Evolutionary conservation across 2,113 vertebrate genomes (phyloP), one percentile per base, ranked within the genome.

Genomic region (Anolis carolinensis): DNA sequence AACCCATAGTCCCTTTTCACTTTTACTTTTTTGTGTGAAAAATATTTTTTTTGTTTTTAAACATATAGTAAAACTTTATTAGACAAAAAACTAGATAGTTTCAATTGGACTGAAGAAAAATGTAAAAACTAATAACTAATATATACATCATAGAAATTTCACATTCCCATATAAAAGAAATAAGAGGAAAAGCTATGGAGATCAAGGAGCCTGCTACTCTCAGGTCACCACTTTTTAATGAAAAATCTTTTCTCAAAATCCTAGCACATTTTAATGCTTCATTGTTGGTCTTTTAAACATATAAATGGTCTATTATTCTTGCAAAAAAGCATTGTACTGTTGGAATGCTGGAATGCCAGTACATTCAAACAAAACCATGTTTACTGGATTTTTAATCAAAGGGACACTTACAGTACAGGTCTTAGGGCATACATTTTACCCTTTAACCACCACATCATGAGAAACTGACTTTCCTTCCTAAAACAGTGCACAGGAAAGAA

Each of bases 251-350:
- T 63, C 78, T 75, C 79, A 88, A 81, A 93, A 79, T 50, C 63
- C 77, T 34, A 92, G n/a, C 32, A 83, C 87, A 72, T 79, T 86
- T 94, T 81, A 81, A 90, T 87, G 80, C 89, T 87, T 65, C 62
- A 91, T 89, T 93, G 93, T 92, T 86, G 88, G 85, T 87, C 92
- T 88, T 89, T 91, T 92, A 79, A 83, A 88, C 92, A 86, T 65
- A 89, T 93, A 87, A 95, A 93, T 92, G 89, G 48, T 48, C 90
- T 87, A 89, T 94, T 95, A 89, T 94, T 93, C 65, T 85, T 87
- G 81, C 70, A 81, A 87, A 89, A 93, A 90, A 91, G 90, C 84
- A 73, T 52, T 25, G 80, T 89, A 91, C 89, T 95, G 93, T 93
- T 94, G 83, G 91, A 91, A 90, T 82, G 81, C 84, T 92, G 77